phyloP scores from a whole-genome alignment of 1,140 invertebrate genomes.

The Cotesia vestalis region DNA sequence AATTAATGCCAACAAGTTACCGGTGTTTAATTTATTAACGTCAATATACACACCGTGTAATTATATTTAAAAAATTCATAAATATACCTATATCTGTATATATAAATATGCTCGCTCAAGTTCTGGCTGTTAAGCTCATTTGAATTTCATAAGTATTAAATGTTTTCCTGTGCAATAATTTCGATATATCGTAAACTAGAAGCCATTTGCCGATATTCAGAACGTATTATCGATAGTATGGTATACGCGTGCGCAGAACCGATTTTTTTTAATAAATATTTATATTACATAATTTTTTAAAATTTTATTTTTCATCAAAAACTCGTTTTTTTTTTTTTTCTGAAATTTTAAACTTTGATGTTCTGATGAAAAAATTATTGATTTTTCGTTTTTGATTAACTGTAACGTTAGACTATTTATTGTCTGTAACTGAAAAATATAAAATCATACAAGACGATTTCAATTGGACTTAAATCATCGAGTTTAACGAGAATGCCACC shows the following conservation, averaged over 20 bases:
- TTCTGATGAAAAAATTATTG: no score
- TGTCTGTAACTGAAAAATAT: no score
- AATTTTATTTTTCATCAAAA: background rate
- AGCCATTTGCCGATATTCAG: constrained; percentile 8
- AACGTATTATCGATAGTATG: background rate
- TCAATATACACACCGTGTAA: background rate
- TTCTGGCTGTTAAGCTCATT: background rate
- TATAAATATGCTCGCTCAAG: background rate
- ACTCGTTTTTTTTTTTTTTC: background rate
- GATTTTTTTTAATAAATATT: background rate
- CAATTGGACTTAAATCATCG: constrained; percentile 32
- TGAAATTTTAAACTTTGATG: background rate
- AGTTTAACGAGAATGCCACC: constrained; percentile 33
- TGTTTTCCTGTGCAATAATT: constrained; percentile 24
- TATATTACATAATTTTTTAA: background rate
- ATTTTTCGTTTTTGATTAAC: no score
- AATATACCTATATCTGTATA: constrained; percentile 5
- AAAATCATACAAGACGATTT: constrained; percentile 25
- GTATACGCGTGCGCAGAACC: background rate
- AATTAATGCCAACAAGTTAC: constrained; percentile 12
- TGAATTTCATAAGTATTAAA: constrained; percentile 24
- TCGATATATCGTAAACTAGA: constrained; percentile 13
- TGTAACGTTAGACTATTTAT: no score
- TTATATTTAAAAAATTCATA: background rate
- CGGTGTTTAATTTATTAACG: constrained; percentile 4